Evolutionary conservation across 2,113 vertebrate genomes (phyloP).

Genomic region (Oreochromis niloticus): DNA sequence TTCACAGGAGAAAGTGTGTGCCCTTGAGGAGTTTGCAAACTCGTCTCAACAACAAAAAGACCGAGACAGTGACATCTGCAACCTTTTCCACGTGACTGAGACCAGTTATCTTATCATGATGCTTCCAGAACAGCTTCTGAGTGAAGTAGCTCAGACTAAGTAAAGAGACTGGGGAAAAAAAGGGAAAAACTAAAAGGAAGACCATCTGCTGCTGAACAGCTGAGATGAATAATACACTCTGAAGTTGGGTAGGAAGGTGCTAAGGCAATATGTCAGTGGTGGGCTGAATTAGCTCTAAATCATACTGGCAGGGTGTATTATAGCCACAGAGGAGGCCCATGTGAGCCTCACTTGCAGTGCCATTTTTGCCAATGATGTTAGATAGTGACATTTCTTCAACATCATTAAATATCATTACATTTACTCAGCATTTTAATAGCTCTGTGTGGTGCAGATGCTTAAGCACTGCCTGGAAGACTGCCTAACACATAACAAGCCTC

Average conservation of each 20-base stretch:
- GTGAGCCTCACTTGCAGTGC: not conserved
- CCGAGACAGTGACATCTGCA: not conserved
- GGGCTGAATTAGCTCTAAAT: slow-evolving; percentile 16
- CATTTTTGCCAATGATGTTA: not conserved
- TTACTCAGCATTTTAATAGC: not conserved
- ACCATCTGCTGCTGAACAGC: slow-evolving; percentile 31
- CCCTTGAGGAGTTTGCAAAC: not conserved
- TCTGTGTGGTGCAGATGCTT: not conserved
- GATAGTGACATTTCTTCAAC: not conserved
- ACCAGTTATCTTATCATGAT: not conserved
- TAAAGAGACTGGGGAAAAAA: fast-evolving
- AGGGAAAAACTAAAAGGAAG: not conserved
- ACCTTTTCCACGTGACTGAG: not conserved
- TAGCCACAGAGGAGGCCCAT: not conserved
- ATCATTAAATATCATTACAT: not conserved
- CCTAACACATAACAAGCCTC: not conserved
- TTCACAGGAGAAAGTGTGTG: not conserved
- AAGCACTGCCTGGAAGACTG: not conserved
- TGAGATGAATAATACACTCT: slow-evolving; percentile 36
- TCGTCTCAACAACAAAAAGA: not conserved
- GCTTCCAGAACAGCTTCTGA: not conserved
- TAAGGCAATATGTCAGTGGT: slow-evolving; percentile 15
- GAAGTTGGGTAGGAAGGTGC: slow-evolving; percentile 25
- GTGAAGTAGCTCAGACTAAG: slow-evolving; percentile 6
- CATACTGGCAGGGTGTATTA: slow-evolving; percentile 28